Evolutionary conservation across 2,797 vertebrate species (phyloP).

Genomic region (Melanotaenia nigrans): DNA sequence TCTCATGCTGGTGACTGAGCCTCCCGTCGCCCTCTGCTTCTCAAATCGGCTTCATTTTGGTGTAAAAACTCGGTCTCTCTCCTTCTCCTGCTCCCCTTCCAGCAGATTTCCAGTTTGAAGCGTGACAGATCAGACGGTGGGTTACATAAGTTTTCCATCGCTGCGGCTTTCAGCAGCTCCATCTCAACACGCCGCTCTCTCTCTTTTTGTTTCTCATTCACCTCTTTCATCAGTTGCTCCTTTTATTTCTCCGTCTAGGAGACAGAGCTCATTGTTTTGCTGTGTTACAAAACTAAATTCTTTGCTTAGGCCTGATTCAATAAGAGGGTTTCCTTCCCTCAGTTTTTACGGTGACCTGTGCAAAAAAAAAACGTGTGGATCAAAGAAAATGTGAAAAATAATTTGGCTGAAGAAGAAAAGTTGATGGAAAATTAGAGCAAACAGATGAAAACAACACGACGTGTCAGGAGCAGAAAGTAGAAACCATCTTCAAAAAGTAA

Average conservation of each 20-base stretch:
- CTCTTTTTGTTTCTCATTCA: conserved; percentile 23
- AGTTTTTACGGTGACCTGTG: neutral
- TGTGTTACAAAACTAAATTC: neutral
- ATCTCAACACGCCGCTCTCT: conserved; percentile 1
- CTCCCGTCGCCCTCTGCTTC: neutral
- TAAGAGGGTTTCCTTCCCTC: neutral
- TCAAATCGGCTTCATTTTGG: neutral
- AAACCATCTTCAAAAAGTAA: too few species aligned
- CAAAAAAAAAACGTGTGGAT: neutral
- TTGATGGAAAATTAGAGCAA: neutral
- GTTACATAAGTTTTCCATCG: conserved; percentile 48
- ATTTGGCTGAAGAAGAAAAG: neutral
- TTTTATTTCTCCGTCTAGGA: neutral
- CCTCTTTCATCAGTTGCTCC: neutral
- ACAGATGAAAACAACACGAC: neutral
- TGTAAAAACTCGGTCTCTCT: neutral
- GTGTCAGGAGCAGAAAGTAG: too few species aligned
- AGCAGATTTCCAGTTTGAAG: neutral
- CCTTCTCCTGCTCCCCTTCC: neutral
- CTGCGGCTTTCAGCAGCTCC: conserved; percentile 19
- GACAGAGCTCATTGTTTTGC: neutral
- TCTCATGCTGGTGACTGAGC: neutral
- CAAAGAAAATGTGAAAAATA: neutral
- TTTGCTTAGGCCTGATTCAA: neutral
- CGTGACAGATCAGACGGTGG: conserved; percentile 25